Evolutionary conservation across 64 coral and sea anemone species (phyloP).

Genomic region (Platygyra sinensis): DNA sequence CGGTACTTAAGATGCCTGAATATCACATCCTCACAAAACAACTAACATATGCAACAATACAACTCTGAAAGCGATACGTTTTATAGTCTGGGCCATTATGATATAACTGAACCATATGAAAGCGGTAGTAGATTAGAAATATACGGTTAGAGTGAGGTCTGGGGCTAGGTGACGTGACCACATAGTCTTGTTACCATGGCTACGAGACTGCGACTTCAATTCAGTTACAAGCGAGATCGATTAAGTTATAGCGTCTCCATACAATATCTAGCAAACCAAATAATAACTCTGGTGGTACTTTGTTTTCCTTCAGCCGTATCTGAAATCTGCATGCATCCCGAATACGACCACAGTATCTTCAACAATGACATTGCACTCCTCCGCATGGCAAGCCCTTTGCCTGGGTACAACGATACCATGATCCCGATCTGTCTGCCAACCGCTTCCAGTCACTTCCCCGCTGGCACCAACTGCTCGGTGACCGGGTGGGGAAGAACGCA

Average conservation of each 20-base stretch:
- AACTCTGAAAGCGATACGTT: too few relatives aligned
- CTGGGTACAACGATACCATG: constrained; percentile 51
- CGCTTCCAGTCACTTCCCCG: neutral
- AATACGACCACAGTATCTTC: constrained; percentile 26
- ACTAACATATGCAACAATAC: too few relatives aligned
- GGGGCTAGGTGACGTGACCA: too few relatives aligned
- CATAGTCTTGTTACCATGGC: too few relatives aligned
- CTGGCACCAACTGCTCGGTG: constrained; percentile 50
- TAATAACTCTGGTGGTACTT: neutral
- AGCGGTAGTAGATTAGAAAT: too few relatives aligned
- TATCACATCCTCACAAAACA: too few relatives aligned
- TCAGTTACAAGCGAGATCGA: too few relatives aligned
- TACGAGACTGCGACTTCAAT: too few relatives aligned
- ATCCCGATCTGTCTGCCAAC: constrained; percentile 48
- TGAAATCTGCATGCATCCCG: constrained; percentile 55
- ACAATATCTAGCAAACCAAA: neutral
- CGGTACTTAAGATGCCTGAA: too few relatives aligned
- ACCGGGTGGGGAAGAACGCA: constrained; percentile 51
- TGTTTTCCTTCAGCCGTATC: constrained; percentile 29
- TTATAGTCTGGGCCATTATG: too few relatives aligned
- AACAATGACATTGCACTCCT: constrained; percentile 52
- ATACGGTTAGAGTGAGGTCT: too few relatives aligned
- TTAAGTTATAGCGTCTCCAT: neutral
- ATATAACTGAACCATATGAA: too few relatives aligned
- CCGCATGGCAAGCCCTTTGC: constrained; percentile 20